These are phyloP conservation scores for Halcyon leucocephala DNA, from an alignment of 2,797 vertebrate genomes.

Conservation along the genomic window DNA sequence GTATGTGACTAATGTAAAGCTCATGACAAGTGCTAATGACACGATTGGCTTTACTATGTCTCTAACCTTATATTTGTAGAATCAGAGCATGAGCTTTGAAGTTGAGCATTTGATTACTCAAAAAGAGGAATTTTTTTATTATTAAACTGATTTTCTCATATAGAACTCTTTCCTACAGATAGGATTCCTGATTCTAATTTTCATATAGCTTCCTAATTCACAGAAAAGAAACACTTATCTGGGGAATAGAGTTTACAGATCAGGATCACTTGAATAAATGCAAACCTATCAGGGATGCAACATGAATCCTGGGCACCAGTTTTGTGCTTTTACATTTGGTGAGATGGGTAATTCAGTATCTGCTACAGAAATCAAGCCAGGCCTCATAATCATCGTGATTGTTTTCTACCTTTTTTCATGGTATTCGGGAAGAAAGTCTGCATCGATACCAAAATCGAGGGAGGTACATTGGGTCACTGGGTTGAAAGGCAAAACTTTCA, in stretches of 20 bases:
- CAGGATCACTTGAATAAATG: background rate
- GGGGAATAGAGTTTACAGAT: background rate
- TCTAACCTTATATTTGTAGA: background rate
- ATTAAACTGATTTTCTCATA: background rate
- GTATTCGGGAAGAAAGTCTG: background rate
- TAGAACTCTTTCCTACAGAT: accelerated
- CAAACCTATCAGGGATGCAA: background rate
- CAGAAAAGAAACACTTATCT: background rate
- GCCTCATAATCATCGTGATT: background rate
- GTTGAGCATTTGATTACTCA: background rate
- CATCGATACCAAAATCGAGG: background rate
- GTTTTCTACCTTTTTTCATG: background rate
- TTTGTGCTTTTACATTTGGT: background rate
- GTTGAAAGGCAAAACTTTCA: constrained; percentile 14
- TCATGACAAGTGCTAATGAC: background rate
- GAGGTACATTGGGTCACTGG: background rate
- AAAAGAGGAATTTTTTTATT: background rate
- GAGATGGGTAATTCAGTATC: background rate
- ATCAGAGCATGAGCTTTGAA: background rate
- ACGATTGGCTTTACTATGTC: background rate
- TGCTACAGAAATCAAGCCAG: background rate
- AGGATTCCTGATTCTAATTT: background rate
- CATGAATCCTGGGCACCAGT: background rate
- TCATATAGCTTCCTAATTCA: background rate
- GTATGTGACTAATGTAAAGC: background rate